Base-by-base conservation (phyloP, 2,888 invertebrate species). In the Eutolmus rufibarbis region DNA sequence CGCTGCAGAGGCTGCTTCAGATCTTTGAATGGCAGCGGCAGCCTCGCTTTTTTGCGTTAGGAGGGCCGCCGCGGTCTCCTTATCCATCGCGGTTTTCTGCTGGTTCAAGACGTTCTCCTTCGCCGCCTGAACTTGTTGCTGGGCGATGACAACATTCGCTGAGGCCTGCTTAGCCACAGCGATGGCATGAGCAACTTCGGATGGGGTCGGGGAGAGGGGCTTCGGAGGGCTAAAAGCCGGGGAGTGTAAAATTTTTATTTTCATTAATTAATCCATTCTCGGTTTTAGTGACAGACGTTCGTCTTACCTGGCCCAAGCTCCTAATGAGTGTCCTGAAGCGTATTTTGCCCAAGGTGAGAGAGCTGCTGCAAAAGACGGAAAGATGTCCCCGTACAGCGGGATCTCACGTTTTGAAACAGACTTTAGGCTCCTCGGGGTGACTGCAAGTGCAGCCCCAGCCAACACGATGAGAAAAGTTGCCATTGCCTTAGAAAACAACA, bases 81-180 rank as follows among this genome's bases (percentile, higher is more conserved):
- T 96, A n/a, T 95, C 95, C 89, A 95, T 94, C 56, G 96, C 96
- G 43, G 95, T 93, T 89, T 95, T 95, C 90, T 96, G 96, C 89
- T 96, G 96, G 89, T 95, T 94, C 7, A 96, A 91, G 0, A 96
- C 95, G 1, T 95, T 94, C 89, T 96, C 95, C 90, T 96, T 96
- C 4, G 95, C 96, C 0, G 95, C 95, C 46, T 95, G 94, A 34
- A 96, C 96, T 89, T 95, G 95, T 81, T 95, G 95, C 90, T 96
- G 96, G 0, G 96, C 96, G 16, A 95, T 93, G 90, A 95, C 93
- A 5, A 96, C 96, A 86, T 95, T 95, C 0, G 94, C 93, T 0
- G 95, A 95, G 0, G 96, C 96, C 89, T 96, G 95, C 90, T 96
- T 96, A 0, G 96, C 96, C 0, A 95, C 95, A 3, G 96, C 95